phyloP scores from a whole-genome alignment of 2,888 invertebrate species.

The Drosophila nr. medialis region DNA sequence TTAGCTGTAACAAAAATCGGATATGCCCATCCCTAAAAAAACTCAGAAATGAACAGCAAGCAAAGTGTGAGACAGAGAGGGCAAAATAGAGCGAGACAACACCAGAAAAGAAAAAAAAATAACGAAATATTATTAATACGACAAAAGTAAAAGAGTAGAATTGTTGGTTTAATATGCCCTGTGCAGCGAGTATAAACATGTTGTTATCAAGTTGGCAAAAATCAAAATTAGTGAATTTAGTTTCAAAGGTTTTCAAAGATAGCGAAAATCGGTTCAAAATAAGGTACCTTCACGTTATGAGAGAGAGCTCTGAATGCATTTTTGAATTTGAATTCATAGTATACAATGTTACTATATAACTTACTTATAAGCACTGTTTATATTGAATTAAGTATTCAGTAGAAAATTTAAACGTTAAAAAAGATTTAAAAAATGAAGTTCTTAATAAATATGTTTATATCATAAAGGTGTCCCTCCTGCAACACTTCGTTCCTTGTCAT shows the following conservation, averaged over 20 bases:
- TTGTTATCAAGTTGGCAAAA: background rate
- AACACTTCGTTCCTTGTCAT: background rate
- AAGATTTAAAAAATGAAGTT: background rate
- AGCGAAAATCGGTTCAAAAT: background rate
- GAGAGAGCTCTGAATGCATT: background rate
- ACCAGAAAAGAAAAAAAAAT: constrained; percentile 6
- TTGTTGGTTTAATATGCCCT: constrained; percentile 20
- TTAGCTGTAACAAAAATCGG: constrained; percentile 79
- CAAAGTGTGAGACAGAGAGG: background rate
- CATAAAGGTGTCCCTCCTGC: background rate
- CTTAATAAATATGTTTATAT: background rate
- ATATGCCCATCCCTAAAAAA: constrained; percentile 82
- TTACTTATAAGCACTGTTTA: background rate
- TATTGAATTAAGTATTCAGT: background rate
- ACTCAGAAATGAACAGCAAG: constrained; percentile 44
- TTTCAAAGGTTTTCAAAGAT: background rate
- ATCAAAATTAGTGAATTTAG: background rate
- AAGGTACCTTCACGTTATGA: background rate
- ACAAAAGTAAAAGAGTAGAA: constrained; percentile 35
- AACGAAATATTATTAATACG: constrained; percentile 49
- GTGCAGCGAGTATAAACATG: background rate
- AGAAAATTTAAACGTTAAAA: accelerated
- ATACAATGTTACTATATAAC: background rate
- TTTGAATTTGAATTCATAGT: background rate
- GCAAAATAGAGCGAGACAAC: constrained; percentile 17